A percentile compares a stretch with the other conserved stretches of the same genome.
Conservation (phyloP, 2,888 invertebrate species). For the Mesochorus sp. region DNA sequence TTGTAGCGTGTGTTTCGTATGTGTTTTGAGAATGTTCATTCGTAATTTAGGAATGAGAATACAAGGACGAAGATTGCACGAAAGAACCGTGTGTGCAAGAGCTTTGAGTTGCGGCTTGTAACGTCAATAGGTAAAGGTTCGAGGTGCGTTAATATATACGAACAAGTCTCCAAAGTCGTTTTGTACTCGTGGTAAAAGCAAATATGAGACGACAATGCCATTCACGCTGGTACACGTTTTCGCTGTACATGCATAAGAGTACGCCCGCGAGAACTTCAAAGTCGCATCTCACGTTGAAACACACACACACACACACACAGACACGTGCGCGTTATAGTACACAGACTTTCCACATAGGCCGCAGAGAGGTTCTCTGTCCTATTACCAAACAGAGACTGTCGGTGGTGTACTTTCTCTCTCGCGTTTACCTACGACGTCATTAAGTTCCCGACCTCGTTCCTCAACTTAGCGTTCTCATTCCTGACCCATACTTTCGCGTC, state of each 20-base stretch:
- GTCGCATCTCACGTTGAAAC: neutral
- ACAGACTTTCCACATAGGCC: conserved; percentile 3
- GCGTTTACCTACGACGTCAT: conserved; percentile 31
- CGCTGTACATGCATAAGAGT: neutral
- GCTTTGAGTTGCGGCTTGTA: neutral
- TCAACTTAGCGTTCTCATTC: neutral
- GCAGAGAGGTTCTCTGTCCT: neutral
- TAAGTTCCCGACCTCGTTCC: conserved; percentile 27
- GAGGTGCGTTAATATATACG: neutral
- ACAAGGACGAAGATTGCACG: too few relatives aligned
- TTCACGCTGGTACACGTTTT: neutral
- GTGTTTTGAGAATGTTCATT: too few relatives aligned
- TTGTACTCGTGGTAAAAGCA: neutral
- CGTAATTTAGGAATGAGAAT: too few relatives aligned
- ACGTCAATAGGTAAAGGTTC: neutral
- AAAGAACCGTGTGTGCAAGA: neutral
- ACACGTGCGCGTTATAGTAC: conserved; percentile 9
- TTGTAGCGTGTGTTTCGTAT: too few relatives aligned
- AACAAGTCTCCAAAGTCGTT: neutral
- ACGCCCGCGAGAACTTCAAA: conserved; percentile 15
- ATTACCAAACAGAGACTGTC: conserved; percentile 24
- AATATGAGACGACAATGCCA: neutral
- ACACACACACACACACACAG: too few relatives aligned
- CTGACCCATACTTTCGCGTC: neutral
- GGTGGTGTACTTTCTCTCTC: neutral